phyloP scores from a whole-genome alignment of 2,113 vertebrate genomes.

The Sula dactylatra region DNA sequence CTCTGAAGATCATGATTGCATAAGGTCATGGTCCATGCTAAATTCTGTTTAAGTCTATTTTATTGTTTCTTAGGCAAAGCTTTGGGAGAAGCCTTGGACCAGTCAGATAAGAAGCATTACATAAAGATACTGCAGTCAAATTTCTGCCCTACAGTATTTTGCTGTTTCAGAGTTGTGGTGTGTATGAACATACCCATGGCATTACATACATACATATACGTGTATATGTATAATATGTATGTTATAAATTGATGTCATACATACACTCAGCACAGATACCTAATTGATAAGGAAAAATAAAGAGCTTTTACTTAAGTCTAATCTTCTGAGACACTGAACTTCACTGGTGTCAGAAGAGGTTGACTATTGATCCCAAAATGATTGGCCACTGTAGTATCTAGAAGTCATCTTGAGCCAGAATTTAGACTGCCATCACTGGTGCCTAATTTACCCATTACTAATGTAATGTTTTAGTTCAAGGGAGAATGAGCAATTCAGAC shows the following conservation, averaged over 20 bases:
- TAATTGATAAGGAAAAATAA: neutral
- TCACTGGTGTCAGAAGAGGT: neutral
- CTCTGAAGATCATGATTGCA: neutral
- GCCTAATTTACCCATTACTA: neutral
- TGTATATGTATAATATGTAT: neutral
- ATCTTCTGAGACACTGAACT: neutral
- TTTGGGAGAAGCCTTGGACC: neutral
- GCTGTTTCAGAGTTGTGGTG: neutral
- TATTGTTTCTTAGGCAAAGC: neutral
- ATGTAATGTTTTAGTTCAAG: neutral
- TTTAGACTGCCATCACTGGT: neutral
- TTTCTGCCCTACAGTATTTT: neutral
- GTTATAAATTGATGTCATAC: neutral
- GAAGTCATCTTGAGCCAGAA: neutral
- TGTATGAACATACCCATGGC: neutral
- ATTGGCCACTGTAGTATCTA: neutral
- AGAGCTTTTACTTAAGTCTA: neutral
- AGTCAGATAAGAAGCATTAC: neutral
- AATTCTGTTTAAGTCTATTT: neutral
- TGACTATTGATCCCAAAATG: neutral
- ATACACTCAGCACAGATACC: neutral
- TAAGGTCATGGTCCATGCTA: neutral
- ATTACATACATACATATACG: neutral
- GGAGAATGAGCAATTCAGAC: neutral
- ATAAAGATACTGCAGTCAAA: neutral